phyloP scores from a whole-genome alignment of 1,140 invertebrate species.

The Sitobion miscanthi region DNA sequence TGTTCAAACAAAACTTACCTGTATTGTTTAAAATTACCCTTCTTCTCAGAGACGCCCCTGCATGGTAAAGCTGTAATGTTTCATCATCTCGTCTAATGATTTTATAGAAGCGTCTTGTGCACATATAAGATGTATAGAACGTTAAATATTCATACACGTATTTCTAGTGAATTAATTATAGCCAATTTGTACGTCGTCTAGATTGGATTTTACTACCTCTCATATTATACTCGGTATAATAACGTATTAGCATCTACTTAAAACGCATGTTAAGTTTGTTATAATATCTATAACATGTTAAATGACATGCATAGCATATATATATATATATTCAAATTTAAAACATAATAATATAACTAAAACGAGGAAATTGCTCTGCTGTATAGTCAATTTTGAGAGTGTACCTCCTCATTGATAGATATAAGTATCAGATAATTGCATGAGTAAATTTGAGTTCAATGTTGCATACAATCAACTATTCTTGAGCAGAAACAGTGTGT shows the following conservation, averaged over 20 bases:
- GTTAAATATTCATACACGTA: background rate
- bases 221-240: background rate
- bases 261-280: background rate
- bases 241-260: background rate
- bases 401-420: background rate
- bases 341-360: too few relatives aligned
- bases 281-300: background rate
- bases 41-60: background rate
- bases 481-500: background rate
- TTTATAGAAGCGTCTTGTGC: background rate
- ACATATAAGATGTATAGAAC: background rate
- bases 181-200: background rate
- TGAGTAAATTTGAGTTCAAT: background rate
- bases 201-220: constrained; percentile 2
- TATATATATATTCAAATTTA: background rate
- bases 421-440: background rate
- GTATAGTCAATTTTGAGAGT: background rate
- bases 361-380: background rate
- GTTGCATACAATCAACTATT: background rate
- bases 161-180: constrained; percentile 1
- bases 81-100: background rate
- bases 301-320: background rate
- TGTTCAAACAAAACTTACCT: background rate
- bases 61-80: background rate
- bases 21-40: background rate